Conservation (phyloP, 2,113 vertebrate species). For the Myiozetetes cayanensis region DNA sequence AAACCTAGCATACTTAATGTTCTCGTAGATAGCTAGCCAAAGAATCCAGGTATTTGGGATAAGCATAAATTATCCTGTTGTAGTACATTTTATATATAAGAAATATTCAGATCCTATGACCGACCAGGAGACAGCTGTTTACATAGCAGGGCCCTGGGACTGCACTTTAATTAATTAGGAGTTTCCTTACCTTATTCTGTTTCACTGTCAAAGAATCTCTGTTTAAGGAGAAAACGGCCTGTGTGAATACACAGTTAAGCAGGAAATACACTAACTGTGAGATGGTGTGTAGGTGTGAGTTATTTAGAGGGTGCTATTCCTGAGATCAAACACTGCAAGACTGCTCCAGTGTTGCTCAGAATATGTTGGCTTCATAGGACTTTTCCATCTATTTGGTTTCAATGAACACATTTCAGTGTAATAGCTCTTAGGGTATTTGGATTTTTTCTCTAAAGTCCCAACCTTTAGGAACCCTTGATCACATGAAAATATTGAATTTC, state of each 20-base stretch:
- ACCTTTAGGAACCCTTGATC: neutral
- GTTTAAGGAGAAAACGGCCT: neutral
- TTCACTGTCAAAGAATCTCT: neutral
- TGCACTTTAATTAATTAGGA: neutral
- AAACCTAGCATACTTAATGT: neutral
- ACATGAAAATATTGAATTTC: neutral
- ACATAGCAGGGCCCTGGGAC: neutral
- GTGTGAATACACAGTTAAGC: neutral
- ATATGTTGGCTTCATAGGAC: neutral
- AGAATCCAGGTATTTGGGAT: neutral
- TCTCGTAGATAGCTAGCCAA: neutral
- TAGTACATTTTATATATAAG: neutral
- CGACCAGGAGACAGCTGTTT: neutral
- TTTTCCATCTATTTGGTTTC: neutral
- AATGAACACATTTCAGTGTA: neutral
- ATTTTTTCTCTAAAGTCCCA: neutral
- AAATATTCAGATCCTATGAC: neutral
- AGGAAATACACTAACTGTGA: neutral
- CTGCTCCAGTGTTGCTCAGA: neutral
- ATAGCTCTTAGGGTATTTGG: neutral
- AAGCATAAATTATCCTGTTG: neutral
- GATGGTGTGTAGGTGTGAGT: neutral
- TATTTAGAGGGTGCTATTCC: neutral
- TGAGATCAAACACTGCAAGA: accelerated
- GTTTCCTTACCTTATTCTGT: neutral